A percentile compares a stretch with the other conserved stretches of the same genome.
Evolutionary conservation across 2,888 invertebrate species (phyloP).

Genomic region (Cyclophora albipunctata): DNA sequence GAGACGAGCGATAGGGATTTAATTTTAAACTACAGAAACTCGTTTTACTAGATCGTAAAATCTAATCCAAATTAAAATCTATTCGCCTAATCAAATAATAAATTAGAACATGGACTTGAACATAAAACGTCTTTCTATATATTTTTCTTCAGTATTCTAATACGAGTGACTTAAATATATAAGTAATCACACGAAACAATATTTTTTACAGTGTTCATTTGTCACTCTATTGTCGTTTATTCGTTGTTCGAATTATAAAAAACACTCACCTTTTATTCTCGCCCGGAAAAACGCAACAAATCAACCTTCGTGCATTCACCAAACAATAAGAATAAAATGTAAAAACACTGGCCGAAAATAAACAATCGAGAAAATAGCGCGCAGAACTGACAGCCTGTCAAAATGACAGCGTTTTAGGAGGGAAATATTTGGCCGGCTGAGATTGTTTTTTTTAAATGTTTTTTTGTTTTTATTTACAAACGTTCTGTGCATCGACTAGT

Average conservation of each 20-base stretch:
- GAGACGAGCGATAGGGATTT: no score
- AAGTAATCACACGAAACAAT: no score
- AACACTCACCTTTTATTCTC: slow-evolving; percentile 24
- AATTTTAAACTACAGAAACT: no score
- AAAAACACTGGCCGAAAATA: slow-evolving; percentile 29
- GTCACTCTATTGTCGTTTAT: slow-evolving; percentile 16
- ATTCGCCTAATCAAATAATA: no score
- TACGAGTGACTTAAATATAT: no score
- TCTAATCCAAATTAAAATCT: no score
- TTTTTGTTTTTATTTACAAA: slow-evolving; percentile 20
- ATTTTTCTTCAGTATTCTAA: no score
- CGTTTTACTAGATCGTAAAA: no score
- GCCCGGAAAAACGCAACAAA: slow-evolving; percentile 17
- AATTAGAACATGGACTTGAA: no score
- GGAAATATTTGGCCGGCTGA: slow-evolving; percentile 8
- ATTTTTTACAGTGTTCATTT: slow-evolving; percentile 5
- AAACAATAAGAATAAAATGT: slow-evolving; percentile 21
- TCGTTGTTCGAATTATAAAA: slow-evolving; percentile 10
- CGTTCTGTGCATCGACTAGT: slow-evolving; percentile 59
- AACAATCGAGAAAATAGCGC: slow-evolving; percentile 36
- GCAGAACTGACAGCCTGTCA: slow-evolving; percentile 40
- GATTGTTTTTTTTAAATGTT: slow-evolving; percentile 3
- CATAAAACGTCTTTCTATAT: no score
- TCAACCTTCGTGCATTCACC: slow-evolving; percentile 25
- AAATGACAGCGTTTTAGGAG: slow-evolving; percentile 22